Conservation (phyloP, 2,888 invertebrate species). For the Yponomeuta malinellus region DNA sequence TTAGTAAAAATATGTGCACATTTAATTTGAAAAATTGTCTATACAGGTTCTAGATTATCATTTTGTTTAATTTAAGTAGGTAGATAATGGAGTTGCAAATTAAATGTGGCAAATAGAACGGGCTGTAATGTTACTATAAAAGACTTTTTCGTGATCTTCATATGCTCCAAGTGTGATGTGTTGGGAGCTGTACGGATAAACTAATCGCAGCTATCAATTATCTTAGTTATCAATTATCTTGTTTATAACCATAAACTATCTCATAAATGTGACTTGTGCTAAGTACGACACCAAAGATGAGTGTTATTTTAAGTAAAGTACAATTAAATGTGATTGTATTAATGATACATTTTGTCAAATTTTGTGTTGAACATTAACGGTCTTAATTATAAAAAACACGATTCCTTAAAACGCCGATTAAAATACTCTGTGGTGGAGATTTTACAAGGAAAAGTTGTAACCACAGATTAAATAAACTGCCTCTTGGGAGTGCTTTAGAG, state of each 20-base stretch:
- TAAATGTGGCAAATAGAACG: neutral
- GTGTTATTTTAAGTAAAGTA: constrained; percentile 37
- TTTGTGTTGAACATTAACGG: neutral
- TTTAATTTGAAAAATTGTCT: neutral
- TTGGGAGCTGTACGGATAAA: constrained; percentile 22
- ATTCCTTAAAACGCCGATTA: too few relatives aligned
- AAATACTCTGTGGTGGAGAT: too few relatives aligned
- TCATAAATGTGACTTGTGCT: constrained; percentile 9
- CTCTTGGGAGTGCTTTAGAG: too few relatives aligned
- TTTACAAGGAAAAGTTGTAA: too few relatives aligned
- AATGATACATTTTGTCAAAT: constrained; percentile 31
- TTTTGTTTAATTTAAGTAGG: neutral
- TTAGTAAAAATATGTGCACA: neutral
- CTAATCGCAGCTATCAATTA: constrained; percentile 19
- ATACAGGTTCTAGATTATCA: neutral
- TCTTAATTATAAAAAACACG: too few relatives aligned
- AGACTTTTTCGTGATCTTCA: neutral
- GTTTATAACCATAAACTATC: constrained; percentile 1
- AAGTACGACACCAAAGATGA: constrained; percentile 63
- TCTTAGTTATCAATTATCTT: too few relatives aligned
- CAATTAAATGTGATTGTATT: constrained; percentile 24
- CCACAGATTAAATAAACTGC: too few relatives aligned
- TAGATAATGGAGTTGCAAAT: neutral
- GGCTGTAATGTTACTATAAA: neutral
- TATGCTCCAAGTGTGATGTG: constrained; percentile 21